Conservation (phyloP, 2,113 vertebrate genomes). For the Collichthys lucidus region DNA sequence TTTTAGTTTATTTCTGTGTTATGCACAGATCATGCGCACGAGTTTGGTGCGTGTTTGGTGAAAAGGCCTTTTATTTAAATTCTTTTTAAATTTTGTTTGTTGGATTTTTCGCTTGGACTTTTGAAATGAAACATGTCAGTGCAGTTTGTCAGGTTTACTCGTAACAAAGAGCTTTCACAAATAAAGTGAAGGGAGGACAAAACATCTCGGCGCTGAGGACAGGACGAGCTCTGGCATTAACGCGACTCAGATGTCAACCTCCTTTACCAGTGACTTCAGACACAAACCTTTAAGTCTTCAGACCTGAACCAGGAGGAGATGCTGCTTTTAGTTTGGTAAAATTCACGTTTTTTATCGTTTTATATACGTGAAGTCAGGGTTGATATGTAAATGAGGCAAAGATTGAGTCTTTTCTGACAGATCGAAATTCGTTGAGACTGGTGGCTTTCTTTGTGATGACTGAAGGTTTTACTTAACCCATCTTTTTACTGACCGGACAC, state of each 20-base stretch:
- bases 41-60: background rate
- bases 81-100: too few relatives aligned
- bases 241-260: slow-evolving; percentile 70
- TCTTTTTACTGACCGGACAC: slow-evolving; percentile 41
- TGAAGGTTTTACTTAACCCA: slow-evolving; percentile 16
- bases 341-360: background rate
- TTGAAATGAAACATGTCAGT: background rate
- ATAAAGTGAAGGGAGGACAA: slow-evolving; percentile 50
- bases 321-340: background rate
- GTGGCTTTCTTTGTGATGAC: background rate
- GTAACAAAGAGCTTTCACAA: slow-evolving; percentile 1
- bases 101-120: background rate
- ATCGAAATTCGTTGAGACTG: background rate
- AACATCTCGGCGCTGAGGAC: slow-evolving; percentile 34
- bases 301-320: background rate
- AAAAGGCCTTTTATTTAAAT: background rate
- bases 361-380: background rate
- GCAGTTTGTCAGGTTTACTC: background rate
- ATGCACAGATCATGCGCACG: too few relatives aligned
- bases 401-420: background rate
- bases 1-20: background rate
- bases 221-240: slow-evolving; percentile 58
- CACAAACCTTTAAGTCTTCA: slow-evolving; percentile 18
- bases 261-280: slow-evolving; percentile 39
- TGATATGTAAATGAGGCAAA: background rate